phyloP scores from a whole-genome alignment of 1,140 invertebrate species.

The Ostrea edulis region DNA sequence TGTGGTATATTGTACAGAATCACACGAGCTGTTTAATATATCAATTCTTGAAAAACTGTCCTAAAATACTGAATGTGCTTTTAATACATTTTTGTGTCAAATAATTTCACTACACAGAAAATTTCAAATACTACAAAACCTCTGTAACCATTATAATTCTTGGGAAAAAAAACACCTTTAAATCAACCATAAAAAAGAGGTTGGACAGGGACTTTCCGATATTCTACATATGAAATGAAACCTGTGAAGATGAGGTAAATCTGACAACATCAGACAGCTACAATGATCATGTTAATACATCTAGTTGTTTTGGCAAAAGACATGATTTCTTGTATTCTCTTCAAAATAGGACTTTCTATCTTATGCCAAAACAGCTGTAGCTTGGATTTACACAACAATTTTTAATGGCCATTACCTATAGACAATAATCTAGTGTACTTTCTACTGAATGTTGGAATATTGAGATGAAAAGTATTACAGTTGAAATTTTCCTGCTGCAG shows the following conservation, averaged over 20 bases:
- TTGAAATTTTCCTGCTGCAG: neutral
- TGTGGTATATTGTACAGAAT: neutral
- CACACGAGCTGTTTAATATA: too few species aligned
- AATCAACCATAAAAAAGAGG: neutral
- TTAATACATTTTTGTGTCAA: neutral
- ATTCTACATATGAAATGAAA: conserved; percentile 26
- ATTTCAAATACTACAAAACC: neutral
- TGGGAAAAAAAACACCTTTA: neutral
- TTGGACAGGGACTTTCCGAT: neutral
- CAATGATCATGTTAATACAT: neutral
- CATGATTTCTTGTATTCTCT: neutral
- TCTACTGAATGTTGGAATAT: conserved; percentile 5
- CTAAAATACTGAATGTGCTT: neutral
- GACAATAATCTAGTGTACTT: neutral
- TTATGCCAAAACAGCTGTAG: conserved; percentile 26
- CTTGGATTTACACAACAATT: conserved; percentile 5
- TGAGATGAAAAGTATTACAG: neutral
- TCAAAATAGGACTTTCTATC: neutral
- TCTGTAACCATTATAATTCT: neutral
- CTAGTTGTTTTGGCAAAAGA: conserved; percentile 4
- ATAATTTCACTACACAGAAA: neutral
- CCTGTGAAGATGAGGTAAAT: neutral
- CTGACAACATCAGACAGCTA: neutral
- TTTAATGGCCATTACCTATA: conserved; percentile 7
- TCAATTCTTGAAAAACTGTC: neutral